Conservation (phyloP, 2,797 vertebrate genomes). For the Delichon dasypus region DNA sequence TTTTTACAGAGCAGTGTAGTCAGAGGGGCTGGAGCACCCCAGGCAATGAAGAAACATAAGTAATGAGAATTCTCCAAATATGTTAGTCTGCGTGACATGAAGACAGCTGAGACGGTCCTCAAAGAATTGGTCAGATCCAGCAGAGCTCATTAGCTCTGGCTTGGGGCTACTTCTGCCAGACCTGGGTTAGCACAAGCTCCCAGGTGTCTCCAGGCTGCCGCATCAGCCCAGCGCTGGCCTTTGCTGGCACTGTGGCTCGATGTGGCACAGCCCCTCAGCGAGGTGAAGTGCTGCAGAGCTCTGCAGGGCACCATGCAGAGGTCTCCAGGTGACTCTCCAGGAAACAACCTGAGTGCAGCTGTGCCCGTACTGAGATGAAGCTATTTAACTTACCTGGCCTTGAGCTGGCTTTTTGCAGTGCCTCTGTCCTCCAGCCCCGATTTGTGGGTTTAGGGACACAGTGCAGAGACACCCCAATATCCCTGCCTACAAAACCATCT, state of each 20-base stretch:
- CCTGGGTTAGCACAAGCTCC: not conserved
- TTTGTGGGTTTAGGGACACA: not conserved
- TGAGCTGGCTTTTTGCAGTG: not conserved
- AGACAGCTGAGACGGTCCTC: constrained; percentile 56
- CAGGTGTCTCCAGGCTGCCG: not conserved
- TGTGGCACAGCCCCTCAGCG: not conserved
- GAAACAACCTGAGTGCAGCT: not conserved
- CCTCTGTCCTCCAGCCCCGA: not conserved
- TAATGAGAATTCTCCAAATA: constrained; percentile 51
- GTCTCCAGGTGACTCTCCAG: not conserved
- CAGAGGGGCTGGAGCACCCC: constrained; percentile 46
- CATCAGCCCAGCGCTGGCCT: not conserved
- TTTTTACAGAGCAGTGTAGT: not conserved
- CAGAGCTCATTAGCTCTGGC: constrained; percentile 63
- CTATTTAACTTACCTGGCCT: not conserved
- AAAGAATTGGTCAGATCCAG: constrained; percentile 51
- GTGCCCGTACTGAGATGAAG: rapidly evolving
- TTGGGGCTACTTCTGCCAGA: constrained; percentile 60
- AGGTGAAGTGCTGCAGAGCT: not conserved
- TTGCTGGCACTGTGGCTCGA: not conserved
- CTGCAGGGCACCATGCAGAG: not conserved
- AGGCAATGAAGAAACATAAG: constrained; percentile 58
- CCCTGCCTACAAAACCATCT: not conserved
- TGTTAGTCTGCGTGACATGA: constrained; percentile 47
- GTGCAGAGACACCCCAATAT: not conserved